Base-by-base conservation (phyloP, 2,113 vertebrate genomes). In the Oncorhynchus kisutch region DNA sequence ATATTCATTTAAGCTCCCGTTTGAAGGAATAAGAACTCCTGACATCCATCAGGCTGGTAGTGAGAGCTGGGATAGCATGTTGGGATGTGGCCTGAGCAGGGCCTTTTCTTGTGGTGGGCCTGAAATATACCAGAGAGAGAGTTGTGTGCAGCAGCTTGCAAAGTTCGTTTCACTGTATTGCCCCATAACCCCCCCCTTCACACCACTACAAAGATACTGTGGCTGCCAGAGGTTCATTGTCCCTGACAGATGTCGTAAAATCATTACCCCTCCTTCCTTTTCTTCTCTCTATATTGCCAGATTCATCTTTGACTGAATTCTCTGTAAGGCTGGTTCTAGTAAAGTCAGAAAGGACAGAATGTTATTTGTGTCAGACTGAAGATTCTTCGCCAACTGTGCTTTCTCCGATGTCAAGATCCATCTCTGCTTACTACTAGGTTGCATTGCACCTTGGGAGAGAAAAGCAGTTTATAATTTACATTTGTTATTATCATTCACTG, bases 121-220 rank as follows among this genome's bases (percentile, higher is more conserved):
- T 80, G 20, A 83, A 86, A 82, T 85, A 73, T 77, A n/a, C 70
- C 71, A 77, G 54, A 62, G 59, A 57, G 39, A 45, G 54, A 20
- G 16, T 45, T 22, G 5, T 62, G n/a, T 16, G 59, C 59, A n/a
- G 18, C 59, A 62, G 18, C n/a, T 62, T n/a, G 59, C 54, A 7
- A 16, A 20, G 18, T 20, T 57, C 3, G 16, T 20, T 57, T 20
- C 16, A 14, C 54, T 16, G 4, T 57, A 14, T 14, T 20, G 18
- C 54, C 54, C 54, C 54, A 9, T 9, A 45, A 11, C 54, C 54
- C 54, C 79, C n/a, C 68, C 29, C 51, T 45, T 59, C 13, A 27
- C 25, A 66, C 84, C 82, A 82, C 78, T 72, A 80, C 78, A 86
- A 85, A 87, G 64, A 78, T 67, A 67, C 3, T 76, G 77, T 77